phyloP scores from a whole-genome alignment of 2,797 vertebrate genomes.

The Darevskia nairensis region DNA sequence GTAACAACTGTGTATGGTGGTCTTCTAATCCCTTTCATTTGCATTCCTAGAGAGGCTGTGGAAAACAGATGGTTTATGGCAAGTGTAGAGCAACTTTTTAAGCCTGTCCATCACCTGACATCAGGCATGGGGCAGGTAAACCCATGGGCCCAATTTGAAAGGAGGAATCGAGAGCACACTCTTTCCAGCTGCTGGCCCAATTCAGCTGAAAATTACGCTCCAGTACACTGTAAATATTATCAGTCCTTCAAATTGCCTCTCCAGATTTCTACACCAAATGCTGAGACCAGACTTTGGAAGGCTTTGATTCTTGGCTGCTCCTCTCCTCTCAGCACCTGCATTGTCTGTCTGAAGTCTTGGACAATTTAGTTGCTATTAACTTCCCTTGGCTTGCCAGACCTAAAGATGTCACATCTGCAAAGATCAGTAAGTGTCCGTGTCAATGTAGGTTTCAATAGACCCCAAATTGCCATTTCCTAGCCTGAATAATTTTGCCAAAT shows the following conservation, averaged over 20 bases:
- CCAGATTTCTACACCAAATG: too few species aligned
- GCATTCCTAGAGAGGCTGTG: neutral
- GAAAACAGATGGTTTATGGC: neutral
- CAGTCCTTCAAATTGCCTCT: too few species aligned
- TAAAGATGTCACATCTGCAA: neutral
- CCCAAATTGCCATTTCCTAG: neutral
- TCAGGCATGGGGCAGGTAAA: too few species aligned
- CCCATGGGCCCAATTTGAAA: too few species aligned
- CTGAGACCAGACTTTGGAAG: too few species aligned
- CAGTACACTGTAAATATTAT: too few species aligned
- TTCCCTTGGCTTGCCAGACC: neutral
- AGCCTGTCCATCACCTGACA: too few species aligned
- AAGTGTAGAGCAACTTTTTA: too few species aligned
- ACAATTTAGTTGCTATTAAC: neutral
- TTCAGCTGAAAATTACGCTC: too few species aligned
- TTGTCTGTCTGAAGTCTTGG: neutral
- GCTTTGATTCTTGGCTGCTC: too few species aligned
- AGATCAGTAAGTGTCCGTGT: neutral
- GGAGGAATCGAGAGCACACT: too few species aligned
- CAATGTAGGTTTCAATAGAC: neutral
- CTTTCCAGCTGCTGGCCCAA: too few species aligned
- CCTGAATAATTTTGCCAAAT: neutral
- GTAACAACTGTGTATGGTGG: constrained; percentile 20
- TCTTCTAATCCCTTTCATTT: neutral
- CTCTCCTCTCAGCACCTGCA: neutral